Conservation (phyloP, 2,113 vertebrate genomes). For the Chiloscyllium plagiosum region DNA sequence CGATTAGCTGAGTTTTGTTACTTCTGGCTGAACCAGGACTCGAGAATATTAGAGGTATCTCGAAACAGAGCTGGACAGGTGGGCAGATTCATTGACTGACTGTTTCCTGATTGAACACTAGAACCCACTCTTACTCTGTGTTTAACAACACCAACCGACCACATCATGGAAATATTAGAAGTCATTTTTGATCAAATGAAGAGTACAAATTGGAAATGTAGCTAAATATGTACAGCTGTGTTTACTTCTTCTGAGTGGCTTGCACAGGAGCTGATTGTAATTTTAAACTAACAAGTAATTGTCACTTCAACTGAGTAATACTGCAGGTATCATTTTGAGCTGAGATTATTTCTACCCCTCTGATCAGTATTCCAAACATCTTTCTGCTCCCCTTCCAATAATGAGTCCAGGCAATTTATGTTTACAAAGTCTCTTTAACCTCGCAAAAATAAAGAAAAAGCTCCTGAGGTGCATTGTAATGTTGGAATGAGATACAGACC, state of each 20-base stretch:
- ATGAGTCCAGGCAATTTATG: neutral
- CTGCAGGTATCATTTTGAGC: neutral
- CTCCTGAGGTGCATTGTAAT: neutral
- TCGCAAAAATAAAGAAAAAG: neutral
- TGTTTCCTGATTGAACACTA: too few species aligned
- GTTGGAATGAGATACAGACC: neutral
- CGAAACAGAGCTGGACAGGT: neutral
- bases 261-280: neutral
- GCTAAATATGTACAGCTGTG: neutral
- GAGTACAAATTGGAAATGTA: neutral
- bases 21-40: neutral
- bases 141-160: neutral
- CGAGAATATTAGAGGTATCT: neutral
- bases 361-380: neutral
- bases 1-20: neutral
- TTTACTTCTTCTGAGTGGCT: neutral
- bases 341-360: neutral
- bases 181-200: neutral
- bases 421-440: neutral
- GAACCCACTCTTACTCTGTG: neutral
- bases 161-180: neutral
- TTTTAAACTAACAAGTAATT: neutral
- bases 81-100: too few species aligned
- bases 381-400: neutral
- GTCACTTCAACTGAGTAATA: neutral